A percentile compares a stretch with the other conserved stretches of the same genome.
phyloP scores from a whole-genome alignment of 2,888 invertebrate species.

The Parochlus steinenii region DNA sequence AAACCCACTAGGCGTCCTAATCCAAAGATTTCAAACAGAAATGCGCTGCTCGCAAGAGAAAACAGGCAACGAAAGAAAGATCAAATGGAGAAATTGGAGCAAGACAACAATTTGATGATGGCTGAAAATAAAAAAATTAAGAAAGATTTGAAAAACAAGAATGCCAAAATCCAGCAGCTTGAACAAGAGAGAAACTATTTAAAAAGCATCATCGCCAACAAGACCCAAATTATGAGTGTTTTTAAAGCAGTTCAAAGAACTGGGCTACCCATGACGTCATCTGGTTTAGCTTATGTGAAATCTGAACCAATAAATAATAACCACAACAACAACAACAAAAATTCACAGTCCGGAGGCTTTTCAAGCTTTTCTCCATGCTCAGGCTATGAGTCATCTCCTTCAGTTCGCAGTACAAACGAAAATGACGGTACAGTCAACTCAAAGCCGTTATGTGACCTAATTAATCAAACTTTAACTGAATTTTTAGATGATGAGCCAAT shows the following conservation, averaged over 20 bases:
- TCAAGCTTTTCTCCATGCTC: conserved; percentile 9
- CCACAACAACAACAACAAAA: background rate
- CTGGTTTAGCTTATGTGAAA: conserved; percentile 1
- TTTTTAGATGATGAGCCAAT: too few relatives aligned
- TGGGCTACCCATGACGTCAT: conserved; percentile 9
- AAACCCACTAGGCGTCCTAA: conserved; percentile 25
- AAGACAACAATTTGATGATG: conserved; percentile 29
- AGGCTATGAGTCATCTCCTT: conserved; percentile 4
- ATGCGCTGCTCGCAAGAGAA: conserved; percentile 43
- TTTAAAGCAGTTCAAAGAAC: conserved; percentile 29
- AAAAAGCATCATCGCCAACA: conserved; percentile 36
- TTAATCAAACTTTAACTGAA: background rate
- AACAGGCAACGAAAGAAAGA: conserved; percentile 44
- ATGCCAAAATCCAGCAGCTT: conserved; percentile 31
- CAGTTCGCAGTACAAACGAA: background rate
- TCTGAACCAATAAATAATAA: background rate
- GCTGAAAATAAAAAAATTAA: conserved; percentile 32
- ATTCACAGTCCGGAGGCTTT: conserved; percentile 7
- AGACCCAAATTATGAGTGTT: conserved; percentile 33
- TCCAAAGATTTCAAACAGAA: conserved; percentile 30
- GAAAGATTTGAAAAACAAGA: conserved; percentile 32
- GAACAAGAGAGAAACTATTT: conserved; percentile 37
- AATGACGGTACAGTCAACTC: conserved; percentile 5
- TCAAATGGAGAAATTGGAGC: conserved; percentile 38
- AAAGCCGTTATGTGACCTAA: too few relatives aligned